phyloP scores from a whole-genome alignment of 2,113 vertebrate species.

The Hyperoodon ampullatus region DNA sequence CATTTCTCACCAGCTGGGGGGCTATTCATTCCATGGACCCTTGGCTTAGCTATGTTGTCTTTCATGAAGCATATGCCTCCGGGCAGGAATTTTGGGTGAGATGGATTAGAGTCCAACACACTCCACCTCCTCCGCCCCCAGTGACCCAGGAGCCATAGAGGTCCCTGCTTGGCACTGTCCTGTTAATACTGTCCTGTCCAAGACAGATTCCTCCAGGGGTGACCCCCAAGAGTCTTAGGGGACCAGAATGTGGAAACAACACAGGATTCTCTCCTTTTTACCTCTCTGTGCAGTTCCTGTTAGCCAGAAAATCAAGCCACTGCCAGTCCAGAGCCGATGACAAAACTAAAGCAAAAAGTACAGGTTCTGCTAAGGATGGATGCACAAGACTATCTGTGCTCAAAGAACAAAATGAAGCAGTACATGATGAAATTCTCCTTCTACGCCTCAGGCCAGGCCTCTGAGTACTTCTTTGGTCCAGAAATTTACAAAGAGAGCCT shows the following conservation, averaged over 20 bases:
- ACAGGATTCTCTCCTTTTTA: background rate
- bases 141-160: background rate
- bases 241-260: background rate
- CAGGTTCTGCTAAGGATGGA: background rate
- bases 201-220: background rate
- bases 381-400: background rate
- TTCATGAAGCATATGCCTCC: background rate
- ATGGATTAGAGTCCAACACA: background rate
- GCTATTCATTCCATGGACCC: background rate
- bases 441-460: constrained; percentile 56
- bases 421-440: constrained; percentile 30
- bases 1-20: background rate
- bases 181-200: background rate
- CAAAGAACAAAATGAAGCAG: constrained; percentile 56
- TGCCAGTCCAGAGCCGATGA: background rate
- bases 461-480: constrained; percentile 55
- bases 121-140: background rate
- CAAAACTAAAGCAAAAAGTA: background rate
- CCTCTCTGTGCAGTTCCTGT: background rate
- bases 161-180: background rate
- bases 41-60: background rate
- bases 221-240: background rate
- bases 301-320: background rate
- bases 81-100: background rate
- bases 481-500: constrained; percentile 68